Base-by-base conservation (phyloP, 2,888 invertebrate species). In the Exocentrus adspersus region DNA sequence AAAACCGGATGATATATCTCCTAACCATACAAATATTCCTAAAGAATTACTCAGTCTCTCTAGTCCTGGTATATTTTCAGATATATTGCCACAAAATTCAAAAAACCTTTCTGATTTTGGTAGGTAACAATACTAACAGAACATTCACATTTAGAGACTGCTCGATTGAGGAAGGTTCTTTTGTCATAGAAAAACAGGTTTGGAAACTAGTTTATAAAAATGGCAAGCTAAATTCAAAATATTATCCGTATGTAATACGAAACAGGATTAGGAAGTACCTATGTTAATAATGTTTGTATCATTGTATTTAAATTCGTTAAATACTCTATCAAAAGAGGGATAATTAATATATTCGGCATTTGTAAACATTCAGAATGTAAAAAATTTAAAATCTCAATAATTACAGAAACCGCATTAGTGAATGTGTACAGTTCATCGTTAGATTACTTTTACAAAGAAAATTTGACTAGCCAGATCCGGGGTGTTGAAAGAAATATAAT, bases 231-330 rank as follows among this genome's bases (percentile, higher is more conserved):
- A 24, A 45, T 9, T 2, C 9, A n/a, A 54, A 63, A 53, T 63
- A 53, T 20, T 63, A 63, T 43, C 59, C 59, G 6, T 50, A 14
- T 21, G 58, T 37, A 12, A n/a, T 63, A 10, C n/a, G 54, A 45
- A 64, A 60, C 16, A 43, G 45, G 17, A 60, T 64, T 9, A 5
- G 2, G 1, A 64, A 51, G 10, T 50, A n/a, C n/a, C n/a, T n/a
- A 56, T 28, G 52, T 64, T 1, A 64, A 64, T 52, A 60, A 60
- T 64, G 32, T 43, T 0, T 60, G 64, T 10, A 12, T 14, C n/a
- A 41, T 64, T 3, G 14, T 52, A 10, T 37, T 52, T 24, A 60
- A 60, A 46, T 60, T 46, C 52, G 14, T 45, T 0, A 60, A 60
- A 14, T 51, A 56, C 46, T 2, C 16, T 1, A 43, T 41, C 16